Evolutionary conservation across 1,140 invertebrate genomes (phyloP).

Genomic region (Sycophila sp.): DNA sequence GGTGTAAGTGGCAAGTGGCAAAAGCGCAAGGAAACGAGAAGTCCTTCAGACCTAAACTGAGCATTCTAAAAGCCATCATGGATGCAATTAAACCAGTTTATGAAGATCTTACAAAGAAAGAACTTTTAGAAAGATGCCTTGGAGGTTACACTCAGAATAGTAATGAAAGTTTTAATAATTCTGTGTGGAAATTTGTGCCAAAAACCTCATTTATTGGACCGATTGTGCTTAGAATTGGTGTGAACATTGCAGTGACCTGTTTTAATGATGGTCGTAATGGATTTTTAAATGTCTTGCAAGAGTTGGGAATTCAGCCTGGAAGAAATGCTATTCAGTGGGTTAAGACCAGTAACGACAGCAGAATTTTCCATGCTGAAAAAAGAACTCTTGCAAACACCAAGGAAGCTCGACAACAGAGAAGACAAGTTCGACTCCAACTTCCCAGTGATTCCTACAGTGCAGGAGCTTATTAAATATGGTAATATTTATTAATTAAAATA

Average conservation of each 20-base stretch:
- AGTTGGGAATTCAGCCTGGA: not conserved
- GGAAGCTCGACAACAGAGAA: no score
- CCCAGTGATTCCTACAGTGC: no score
- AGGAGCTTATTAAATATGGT: no score
- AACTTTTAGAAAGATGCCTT: slow-evolving; percentile 33
- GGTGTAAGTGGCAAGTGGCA: no score
- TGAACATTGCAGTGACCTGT: not conserved
- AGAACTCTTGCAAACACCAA: no score
- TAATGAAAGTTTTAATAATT: slow-evolving; percentile 40
- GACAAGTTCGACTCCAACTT: no score
- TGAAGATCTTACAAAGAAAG: not conserved
- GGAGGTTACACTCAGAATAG: slow-evolving; percentile 46
- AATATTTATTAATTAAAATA: no score
- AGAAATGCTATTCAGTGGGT: not conserved
- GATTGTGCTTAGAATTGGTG: slow-evolving; percentile 32
- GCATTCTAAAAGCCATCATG: not conserved
- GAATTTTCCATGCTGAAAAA: no score
- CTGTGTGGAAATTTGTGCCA: slow-evolving; percentile 32
- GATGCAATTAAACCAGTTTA: not conserved
- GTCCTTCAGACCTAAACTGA: not conserved
- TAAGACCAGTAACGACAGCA: not conserved
- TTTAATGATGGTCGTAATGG: not conserved
- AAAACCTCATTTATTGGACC: slow-evolving; percentile 25
- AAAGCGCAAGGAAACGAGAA: slow-evolving; percentile 24
- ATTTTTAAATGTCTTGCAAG: not conserved